These are phyloP conservation scores for Pyrocephalus nanus DNA, from an alignment of 2,797 vertebrate genomes.

Conservation along the genomic window DNA sequence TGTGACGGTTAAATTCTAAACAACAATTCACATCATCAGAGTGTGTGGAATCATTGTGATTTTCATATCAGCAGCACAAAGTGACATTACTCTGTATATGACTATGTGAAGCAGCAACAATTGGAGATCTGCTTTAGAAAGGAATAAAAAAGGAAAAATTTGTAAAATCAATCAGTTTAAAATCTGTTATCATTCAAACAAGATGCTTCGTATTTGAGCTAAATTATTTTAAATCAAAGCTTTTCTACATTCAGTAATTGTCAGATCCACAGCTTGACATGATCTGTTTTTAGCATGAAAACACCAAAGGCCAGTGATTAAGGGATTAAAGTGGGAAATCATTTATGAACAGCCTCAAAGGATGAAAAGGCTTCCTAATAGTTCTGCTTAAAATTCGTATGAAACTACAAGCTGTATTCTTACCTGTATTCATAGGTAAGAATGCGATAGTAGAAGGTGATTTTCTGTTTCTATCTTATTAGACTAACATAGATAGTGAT, in stretches of 20 bases:
- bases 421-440: background rate
- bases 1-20: background rate
- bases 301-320: background rate
- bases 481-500: background rate
- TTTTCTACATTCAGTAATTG: background rate
- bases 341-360: background rate
- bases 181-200: background rate
- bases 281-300: background rate
- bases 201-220: background rate
- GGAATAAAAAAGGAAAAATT: background rate
- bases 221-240: slow-evolving; percentile 43
- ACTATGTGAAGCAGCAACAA: background rate
- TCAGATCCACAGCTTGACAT: background rate
- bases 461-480: background rate
- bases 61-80: background rate
- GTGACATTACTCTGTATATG: background rate
- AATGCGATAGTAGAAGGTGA: background rate
- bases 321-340: background rate
- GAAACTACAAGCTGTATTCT: background rate
- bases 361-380: background rate
- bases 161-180: background rate
- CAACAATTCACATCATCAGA: background rate
- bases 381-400: background rate
- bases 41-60: background rate
- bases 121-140: background rate